These are phyloP conservation scores for Cottus gobio DNA, from an alignment of 2,113 vertebrate genomes.

Conservation along the genomic window DNA sequence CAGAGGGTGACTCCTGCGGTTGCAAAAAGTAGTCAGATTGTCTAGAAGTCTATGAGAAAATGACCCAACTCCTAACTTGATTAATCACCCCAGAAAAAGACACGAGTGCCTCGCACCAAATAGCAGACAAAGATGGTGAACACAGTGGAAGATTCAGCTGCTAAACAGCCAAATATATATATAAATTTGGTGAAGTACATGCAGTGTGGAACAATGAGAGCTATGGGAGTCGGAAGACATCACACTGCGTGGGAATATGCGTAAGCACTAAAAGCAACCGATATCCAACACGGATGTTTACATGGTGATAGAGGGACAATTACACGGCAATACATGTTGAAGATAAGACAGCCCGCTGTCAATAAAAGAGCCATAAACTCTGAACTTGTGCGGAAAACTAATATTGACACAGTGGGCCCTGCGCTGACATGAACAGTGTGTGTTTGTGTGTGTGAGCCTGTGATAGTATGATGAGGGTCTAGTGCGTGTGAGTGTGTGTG, in stretches of 20 bases:
- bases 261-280: not conserved
- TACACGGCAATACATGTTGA: not conserved
- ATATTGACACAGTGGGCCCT: constrained; percentile 12
- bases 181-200: not conserved
- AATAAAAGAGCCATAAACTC: constrained; percentile 14
- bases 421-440: not conserved
- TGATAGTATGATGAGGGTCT: not conserved
- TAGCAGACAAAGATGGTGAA: not conserved
- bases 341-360: not conserved
- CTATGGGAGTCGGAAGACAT: not conserved
- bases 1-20: too few relatives aligned
- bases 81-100: not conserved
- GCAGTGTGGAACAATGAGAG: not conserved
- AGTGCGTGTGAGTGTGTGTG: not conserved
- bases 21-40: too few relatives aligned
- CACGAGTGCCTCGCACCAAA: not conserved
- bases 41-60: not conserved
- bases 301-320: constrained; percentile 14
- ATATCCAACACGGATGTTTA: not conserved
- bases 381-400: constrained; percentile 8
- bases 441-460: not conserved
- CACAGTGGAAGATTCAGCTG: not conserved
- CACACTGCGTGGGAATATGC: not conserved
- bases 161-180: not conserved
- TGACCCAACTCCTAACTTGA: not conserved